A percentile compares a stretch with the other conserved stretches of the same genome.
Conservation (phyloP, 2,113 vertebrate genomes). For the Aptenodytes forsteri region DNA sequence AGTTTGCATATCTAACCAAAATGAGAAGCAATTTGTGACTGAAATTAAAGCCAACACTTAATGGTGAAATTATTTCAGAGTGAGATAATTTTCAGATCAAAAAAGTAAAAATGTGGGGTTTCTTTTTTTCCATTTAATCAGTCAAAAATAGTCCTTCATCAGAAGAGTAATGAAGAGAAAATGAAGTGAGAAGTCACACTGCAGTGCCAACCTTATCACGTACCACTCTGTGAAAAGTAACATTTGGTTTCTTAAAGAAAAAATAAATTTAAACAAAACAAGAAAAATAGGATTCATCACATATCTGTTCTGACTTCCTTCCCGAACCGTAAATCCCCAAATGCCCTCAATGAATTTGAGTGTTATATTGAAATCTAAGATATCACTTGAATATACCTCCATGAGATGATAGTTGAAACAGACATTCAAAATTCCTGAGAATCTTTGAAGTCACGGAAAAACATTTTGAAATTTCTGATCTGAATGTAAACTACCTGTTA, state of each 20-base stretch:
- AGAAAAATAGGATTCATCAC: neutral
- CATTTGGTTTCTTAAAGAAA: constrained; percentile 2
- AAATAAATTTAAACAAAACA: neutral
- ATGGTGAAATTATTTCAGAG: neutral
- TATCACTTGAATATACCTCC: neutral
- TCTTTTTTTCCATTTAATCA: neutral
- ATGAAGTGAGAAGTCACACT: neutral
- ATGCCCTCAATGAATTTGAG: neutral
- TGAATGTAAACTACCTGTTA: neutral
- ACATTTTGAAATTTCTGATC: neutral
- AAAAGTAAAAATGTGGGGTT: neutral
- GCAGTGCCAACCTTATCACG: neutral
- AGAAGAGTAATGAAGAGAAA: neutral
- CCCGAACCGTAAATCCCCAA: neutral
- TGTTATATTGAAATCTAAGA: neutral
- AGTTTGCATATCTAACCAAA: neutral
- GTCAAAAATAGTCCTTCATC: neutral
- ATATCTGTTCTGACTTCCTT: neutral
- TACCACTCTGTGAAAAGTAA: neutral
- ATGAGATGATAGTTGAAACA: neutral
- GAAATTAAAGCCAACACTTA: neutral
- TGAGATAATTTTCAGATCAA: neutral
- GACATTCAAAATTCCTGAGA: neutral
- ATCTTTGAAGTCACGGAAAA: neutral
- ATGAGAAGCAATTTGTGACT: neutral